Evolutionary conservation across 2,113 vertebrate genomes (phyloP), one percentile per base, ranked within the genome.

Genomic region (Atractosteus spatula): DNA sequence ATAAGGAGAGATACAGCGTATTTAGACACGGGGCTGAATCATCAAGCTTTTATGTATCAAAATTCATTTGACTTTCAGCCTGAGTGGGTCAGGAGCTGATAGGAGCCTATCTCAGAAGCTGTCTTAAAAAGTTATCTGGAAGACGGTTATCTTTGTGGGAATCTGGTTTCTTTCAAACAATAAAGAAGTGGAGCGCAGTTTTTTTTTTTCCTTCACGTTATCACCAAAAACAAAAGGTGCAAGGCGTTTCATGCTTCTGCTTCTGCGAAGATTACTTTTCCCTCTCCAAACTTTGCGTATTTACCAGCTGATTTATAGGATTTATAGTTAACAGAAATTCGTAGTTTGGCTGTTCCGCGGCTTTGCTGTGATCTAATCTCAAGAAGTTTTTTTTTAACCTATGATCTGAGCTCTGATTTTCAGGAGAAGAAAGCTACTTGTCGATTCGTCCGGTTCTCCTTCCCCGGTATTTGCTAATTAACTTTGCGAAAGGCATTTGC

Each of bases 51-150:
- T 29, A 29, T 29, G 29, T 29, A 29, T 29, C 29, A 29, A 62
- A 44, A 14, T 68, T 8, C 11, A 29, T 51, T 17, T 13, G 16
- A 17, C 41, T 62, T 11, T 41, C 16, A 41, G 8, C 42, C 5
- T 3, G 16, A 41, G 29, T 10, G 11, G 8, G 42, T 41, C 56
- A 16, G n/a, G 5, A 7, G 14, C 44, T 16, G 57, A 54, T 55
- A 13, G 41, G 16, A 5, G 71, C 55, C 66, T 59, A 56, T 42
- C 54, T 62, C 55, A n/a, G 56, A 59, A 7, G 57, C 10, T 16
- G 14, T 59, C 12, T 16, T 54, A 62, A 43, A 62, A 64, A 70
- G 10, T 74, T 69, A 69, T 43, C 55, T 55, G 44, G 62, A 64
- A 56, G 57, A 68, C 43, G 13, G 66, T 64, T 47, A 8, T 29